A percentile compares a stretch with the other conserved stretches of the same genome.
phyloP scores from a whole-genome alignment of 2,797 vertebrate species.

The Betta splendens region DNA sequence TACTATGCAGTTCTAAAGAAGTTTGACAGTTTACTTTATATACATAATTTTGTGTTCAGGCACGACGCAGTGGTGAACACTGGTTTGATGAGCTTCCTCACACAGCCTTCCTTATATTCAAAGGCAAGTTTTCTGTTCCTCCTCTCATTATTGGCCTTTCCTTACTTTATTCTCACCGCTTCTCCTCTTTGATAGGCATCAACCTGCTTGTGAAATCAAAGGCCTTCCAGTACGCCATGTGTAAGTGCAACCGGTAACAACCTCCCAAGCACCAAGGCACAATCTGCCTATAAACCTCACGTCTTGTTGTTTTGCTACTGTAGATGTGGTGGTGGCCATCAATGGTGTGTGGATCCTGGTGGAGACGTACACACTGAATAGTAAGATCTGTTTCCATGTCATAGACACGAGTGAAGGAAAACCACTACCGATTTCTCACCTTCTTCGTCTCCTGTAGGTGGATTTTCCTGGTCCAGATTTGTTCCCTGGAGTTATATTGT shows the following conservation, averaged over 20 bases:
- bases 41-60: conserved; percentile 71
- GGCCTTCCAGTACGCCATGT: conserved; percentile 94
- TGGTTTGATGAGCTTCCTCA: conserved; percentile 97
- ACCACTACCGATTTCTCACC: conserved; percentile 2
- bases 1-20: background rate
- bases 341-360: conserved; percentile 97
- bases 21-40: background rate
- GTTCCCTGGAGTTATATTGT: conserved; percentile 96
- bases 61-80: conserved; percentile 89
- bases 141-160: background rate
- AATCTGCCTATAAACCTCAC: conserved; percentile 1
- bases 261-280: background rate
- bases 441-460: conserved; percentile 78
- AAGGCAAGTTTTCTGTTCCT: conserved; percentile 80
- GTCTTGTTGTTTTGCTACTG: conserved; percentile 32
- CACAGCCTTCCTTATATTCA: conserved; percentile 95
- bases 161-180: background rate
- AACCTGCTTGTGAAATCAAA: conserved; percentile 95
- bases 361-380: conserved; percentile 91
- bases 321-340: conserved; percentile 92
- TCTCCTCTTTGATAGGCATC: conserved; percentile 83
- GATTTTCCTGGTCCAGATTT: conserved; percentile 87
- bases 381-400: conserved; percentile 71
- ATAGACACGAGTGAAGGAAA: background rate
- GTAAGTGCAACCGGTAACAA: conserved; percentile 83